Base-by-base conservation (phyloP, 2,888 invertebrate genomes). In the Beris chalybata region DNA sequence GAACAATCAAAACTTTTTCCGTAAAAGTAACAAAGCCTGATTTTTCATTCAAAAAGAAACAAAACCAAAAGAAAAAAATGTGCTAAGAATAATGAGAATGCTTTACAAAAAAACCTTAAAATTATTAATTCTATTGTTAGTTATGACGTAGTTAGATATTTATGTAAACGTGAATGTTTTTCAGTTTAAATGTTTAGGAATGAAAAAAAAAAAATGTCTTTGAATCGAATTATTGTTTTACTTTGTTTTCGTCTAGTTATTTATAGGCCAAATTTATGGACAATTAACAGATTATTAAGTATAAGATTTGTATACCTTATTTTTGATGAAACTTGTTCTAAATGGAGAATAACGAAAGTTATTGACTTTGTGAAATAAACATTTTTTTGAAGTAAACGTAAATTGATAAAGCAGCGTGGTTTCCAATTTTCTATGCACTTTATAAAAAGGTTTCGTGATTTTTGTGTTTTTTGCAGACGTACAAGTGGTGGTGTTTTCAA, bases 1-100 rank as follows among this genome's bases (percentile, higher is more conserved):
- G 89, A 90, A 73, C 88, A 89, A 0, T 76, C 88, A 43, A 83
- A 83, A 71, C 83, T 85, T 82, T 71, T 78, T 64, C 76, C 76
- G 55, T 53, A 71, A 70, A 47, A 67, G 65, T 32, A 53, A 66
- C 12, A 54, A 54, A 50, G 15, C 15, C 15, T 50, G 13, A 15
- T 47, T 47, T 15, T 13, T 15, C 13, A 47, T 5, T n/a, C 12
- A 48, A 15, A 13, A 12, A 6, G 7, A 4, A 15, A 13, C n/a
- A 15, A 13, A 15, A 11, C 6, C 15, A 48, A 12, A 48, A 48
- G 15, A 13, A 48, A 13, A 15, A 48, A 48, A 47, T 12, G 13
- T 13, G 48, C n/a, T n/a, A 48, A 15, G 12, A 48, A 48, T 11
- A 4, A n/a, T 12, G 12, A 48, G 12, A 48, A 48, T 48, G 48